Evolutionary conservation across 1,140 invertebrate species (phyloP), one percentile per base, ranked within the genome.

Genomic region (Pomacea maculata): DNA sequence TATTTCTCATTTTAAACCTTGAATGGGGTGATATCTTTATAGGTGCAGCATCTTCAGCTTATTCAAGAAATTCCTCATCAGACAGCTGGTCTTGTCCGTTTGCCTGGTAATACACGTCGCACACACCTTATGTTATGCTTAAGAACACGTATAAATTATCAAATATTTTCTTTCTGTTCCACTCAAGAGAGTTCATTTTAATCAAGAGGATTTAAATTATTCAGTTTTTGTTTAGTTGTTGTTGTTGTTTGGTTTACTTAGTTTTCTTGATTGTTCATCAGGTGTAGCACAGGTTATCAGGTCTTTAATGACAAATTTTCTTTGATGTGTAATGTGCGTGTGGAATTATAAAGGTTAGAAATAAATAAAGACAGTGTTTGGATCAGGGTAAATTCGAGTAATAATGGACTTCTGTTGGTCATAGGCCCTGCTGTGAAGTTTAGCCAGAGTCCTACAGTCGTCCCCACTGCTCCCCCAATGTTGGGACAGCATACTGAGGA

Each of bases 401-500:
- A 4, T 8, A 61, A 17, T 61, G 3, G 11, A 61, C 15, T 11
- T 61, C 8, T 61, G 57, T 61, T 11, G 57, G 8, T 8, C 9
- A 55, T 82, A 92, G 96, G 95, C 0, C 96, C 97, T 15, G 94
- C 97, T 0, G 97, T 98, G 1, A 93, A 93, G 71, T 98, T 94
- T 87, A 95, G 95, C 84, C 93, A 94, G 61, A 94, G 94, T 0
- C 92, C 92, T n/a, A 97, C 96, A 89, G 87, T 92, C 81, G 93
- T 94, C 0, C 93, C 95, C 80, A 92, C 91, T 19, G 93, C 96
- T n/a, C 97, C 97, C 21, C 97, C 97, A 0, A 89, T 92, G 52
- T 92, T 98, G 52, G 98, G 97, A 1, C 93, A 99, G 91, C 97
- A 99, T 87, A 99, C 97, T 1, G 88, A 92, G 68, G 93, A 95